A percentile compares a stretch with the other conserved stretches of the same genome.
These are phyloP conservation scores for Drosophila pruinosa DNA, from an alignment of 1,140 invertebrate genomes.

Conservation along the genomic window DNA sequence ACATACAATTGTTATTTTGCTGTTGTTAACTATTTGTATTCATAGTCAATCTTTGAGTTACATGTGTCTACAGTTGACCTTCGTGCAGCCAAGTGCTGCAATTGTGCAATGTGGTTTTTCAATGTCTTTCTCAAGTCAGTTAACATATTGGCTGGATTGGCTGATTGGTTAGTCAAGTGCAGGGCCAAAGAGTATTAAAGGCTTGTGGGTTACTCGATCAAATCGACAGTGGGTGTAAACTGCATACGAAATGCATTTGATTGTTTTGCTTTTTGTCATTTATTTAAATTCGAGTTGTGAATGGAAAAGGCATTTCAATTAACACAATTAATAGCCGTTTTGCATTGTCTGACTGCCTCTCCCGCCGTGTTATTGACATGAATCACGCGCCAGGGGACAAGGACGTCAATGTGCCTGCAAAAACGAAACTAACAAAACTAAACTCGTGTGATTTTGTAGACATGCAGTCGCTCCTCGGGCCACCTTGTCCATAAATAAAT, in stretches of 20 bases:
- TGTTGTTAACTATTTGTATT: background rate
- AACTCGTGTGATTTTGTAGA: slow-evolving; percentile 29
- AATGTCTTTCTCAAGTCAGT: background rate
- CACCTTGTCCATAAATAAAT: background rate
- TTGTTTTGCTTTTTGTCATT: slow-evolving; percentile 5
- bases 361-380: slow-evolving; percentile 29
- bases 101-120: slow-evolving; percentile 6
- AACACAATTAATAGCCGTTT: slow-evolving; percentile 30
- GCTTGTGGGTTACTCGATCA: background rate
- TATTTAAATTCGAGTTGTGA: background rate
- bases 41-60: background rate
- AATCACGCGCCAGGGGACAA: slow-evolving; percentile 26
- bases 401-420: slow-evolving; percentile 16
- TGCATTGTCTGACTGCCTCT: slow-evolving; percentile 5
- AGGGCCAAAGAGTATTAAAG: background rate
- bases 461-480: background rate
- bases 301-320: slow-evolving; percentile 30
- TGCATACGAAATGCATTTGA: slow-evolving; percentile 35
- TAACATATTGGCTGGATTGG: background rate
- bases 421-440: background rate
- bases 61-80: slow-evolving; percentile 1
- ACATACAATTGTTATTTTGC: background rate
- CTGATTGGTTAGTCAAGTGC: slow-evolving; percentile 2
- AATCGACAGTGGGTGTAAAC: slow-evolving; percentile 38
- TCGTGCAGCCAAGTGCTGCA: slow-evolving; percentile 5